Conservation (phyloP, 2,797 vertebrate genomes). For the Selene dorsalis region DNA sequence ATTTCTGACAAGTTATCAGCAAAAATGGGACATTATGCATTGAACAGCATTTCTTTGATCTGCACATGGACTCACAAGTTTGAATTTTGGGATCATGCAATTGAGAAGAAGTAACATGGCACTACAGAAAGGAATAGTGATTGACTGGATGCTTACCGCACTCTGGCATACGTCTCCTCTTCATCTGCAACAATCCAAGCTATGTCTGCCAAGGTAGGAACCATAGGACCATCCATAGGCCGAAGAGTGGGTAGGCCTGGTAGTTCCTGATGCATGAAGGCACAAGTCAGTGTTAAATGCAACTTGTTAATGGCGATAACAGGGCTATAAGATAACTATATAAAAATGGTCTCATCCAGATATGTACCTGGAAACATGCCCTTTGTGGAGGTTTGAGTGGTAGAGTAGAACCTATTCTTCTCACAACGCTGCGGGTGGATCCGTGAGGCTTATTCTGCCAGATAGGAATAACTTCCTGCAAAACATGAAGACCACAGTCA, state of each 20-base stretch:
- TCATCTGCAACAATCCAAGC: conserved; percentile 98
- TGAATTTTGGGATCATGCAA: not conserved
- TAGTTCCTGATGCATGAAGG: conserved; percentile 85
- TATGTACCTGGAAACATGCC: conserved; percentile 92
- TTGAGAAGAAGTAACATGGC: not conserved
- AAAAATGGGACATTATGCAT: conserved; percentile 6
- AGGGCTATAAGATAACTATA: not conserved
- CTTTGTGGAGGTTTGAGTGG: conserved; percentile 94
- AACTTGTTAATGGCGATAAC: not conserved
- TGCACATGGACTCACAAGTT: not conserved
- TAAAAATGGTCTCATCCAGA: not conserved
- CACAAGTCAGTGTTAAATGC: not conserved
- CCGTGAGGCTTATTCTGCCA: conserved; percentile 99
- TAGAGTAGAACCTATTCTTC: conserved; percentile 96
- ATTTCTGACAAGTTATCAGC: not conserved
- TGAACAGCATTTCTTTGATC: not conserved
- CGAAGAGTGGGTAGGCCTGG: conserved; percentile 89
- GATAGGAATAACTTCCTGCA: conserved; percentile 92
- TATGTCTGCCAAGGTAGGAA: conserved; percentile 96
- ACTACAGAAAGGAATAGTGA: not conserved
- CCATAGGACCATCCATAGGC: conserved; percentile 87
- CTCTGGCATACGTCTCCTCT: conserved; percentile 97
- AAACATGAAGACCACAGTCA: conserved; percentile 13
- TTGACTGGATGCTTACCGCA: conserved; percentile 84
- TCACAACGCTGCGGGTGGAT: conserved; percentile 94